A percentile compares a stretch with the other conserved stretches of the same genome.
These are phyloP conservation scores for Anas platyrhynchos DNA, from an alignment of 2,113 vertebrate species.

Conservation along the genomic window DNA sequence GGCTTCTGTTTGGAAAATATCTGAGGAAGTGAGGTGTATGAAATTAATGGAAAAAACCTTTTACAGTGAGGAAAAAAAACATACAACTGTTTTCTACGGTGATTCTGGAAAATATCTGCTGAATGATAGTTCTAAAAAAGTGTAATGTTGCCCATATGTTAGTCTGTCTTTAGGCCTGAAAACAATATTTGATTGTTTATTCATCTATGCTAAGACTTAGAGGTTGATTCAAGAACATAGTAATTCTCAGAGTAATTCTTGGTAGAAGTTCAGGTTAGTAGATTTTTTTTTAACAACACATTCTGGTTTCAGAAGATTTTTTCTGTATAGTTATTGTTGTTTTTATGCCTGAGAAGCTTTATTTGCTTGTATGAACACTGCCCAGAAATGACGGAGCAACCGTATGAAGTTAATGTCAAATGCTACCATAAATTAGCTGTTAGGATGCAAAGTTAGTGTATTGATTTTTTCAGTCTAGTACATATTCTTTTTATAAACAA, in stretches of 20 bases:
- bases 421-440: background rate
- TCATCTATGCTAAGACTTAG: background rate
- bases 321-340: background rate
- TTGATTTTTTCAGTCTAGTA: conserved; percentile 21
- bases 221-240: background rate
- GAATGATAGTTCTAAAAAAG: background rate
- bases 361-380: background rate
- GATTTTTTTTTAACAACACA: background rate
- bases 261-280: background rate
- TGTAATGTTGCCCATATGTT: background rate
- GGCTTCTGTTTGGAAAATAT: background rate
- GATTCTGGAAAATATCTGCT: background rate
- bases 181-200: background rate
- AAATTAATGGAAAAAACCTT: background rate
- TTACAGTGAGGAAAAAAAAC: background rate
- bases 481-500: conserved; percentile 21
- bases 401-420: background rate
- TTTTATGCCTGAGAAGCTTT: background rate
- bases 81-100: background rate
- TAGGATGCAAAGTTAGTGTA: background rate
- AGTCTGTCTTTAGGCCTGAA: background rate
- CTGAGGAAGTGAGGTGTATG: background rate
- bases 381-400: background rate
- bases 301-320: background rate
- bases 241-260: background rate